Conservation (phyloP, 2,113 vertebrate genomes). For the Percina caprodes region DNA sequence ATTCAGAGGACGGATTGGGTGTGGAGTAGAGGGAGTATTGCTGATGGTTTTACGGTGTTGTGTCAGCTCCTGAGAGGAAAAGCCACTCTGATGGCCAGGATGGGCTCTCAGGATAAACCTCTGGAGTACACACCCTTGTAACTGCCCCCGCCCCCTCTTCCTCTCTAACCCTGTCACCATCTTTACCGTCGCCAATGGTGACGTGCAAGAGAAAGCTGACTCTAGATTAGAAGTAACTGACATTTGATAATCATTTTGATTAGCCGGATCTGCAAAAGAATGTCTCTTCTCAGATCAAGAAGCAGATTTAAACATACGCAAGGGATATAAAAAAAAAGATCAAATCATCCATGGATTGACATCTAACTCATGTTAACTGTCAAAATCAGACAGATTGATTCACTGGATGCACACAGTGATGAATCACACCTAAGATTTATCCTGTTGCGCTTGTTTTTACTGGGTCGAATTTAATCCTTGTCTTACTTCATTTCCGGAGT, state of each 20-base stretch:
- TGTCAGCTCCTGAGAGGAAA: slow-evolving; percentile 55
- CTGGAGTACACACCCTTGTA: slow-evolving; percentile 38
- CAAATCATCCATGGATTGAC: background rate
- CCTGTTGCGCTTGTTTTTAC: slow-evolving; percentile 41
- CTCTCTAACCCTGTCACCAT: background rate
- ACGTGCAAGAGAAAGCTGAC: background rate
- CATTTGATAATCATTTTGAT: background rate
- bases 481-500: slow-evolving; percentile 54
- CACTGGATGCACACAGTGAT: slow-evolving; percentile 1
- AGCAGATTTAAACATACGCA: background rate
- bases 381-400: slow-evolving; percentile 1
- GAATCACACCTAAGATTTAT: slow-evolving; percentile 27
- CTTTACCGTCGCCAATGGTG: background rate
- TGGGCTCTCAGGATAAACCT: slow-evolving; percentile 55
- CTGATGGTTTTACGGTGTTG: slow-evolving; percentile 63
- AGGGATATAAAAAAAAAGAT: background rate
- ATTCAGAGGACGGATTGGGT: slow-evolving; percentile 46
- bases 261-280: background rate
- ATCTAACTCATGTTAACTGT: background rate
- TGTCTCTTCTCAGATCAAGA: background rate
- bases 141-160: slow-evolving; percentile 35
- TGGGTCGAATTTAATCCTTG: slow-evolving; percentile 59
- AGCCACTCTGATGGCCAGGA: slow-evolving; percentile 55
- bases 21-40: slow-evolving; percentile 38
- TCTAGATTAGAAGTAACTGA: background rate